A percentile compares a stretch with the other conserved stretches of the same genome.
Conservation (phyloP, 2,797 vertebrate genomes). For the Hydrolagus colliei region DNA sequence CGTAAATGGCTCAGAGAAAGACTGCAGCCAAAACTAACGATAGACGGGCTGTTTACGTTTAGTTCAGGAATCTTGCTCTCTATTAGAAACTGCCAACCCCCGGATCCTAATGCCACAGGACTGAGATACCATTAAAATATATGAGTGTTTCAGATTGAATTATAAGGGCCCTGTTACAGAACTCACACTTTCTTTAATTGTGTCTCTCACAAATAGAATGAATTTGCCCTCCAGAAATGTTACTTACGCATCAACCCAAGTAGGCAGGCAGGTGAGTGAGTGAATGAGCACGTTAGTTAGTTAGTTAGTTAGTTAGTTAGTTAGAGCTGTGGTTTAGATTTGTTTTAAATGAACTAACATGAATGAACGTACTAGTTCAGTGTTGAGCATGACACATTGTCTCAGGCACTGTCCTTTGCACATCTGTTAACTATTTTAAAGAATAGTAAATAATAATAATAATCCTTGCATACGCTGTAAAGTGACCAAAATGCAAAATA, state of each 20-base stretch:
- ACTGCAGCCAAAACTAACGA: constrained; percentile 19
- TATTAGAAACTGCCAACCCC: background rate
- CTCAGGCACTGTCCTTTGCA: background rate
- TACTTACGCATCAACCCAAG: too few relatives aligned
- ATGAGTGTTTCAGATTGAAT: background rate
- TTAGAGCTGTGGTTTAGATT: too few relatives aligned
- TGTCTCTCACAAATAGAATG: background rate
- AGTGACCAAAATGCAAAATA: too few relatives aligned
- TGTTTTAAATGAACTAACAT: background rate
- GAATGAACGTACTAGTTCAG: background rate
- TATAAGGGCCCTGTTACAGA: background rate
- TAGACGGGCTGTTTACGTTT: background rate
- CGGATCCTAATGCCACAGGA: background rate
- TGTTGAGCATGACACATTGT: background rate
- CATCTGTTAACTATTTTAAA: background rate
- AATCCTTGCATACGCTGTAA: background rate
- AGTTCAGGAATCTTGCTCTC: constrained; percentile 10
- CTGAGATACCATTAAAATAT: background rate
- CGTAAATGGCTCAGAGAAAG: background rate
- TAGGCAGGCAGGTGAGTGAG: too few relatives aligned
- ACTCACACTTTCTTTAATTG: background rate
- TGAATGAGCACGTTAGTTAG: too few relatives aligned
- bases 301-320: too few relatives aligned
- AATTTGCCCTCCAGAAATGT: background rate
- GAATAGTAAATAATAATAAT: background rate